Conservation (phyloP, 2,888 invertebrate genomes). For the Rhorus exstirpatorius region DNA sequence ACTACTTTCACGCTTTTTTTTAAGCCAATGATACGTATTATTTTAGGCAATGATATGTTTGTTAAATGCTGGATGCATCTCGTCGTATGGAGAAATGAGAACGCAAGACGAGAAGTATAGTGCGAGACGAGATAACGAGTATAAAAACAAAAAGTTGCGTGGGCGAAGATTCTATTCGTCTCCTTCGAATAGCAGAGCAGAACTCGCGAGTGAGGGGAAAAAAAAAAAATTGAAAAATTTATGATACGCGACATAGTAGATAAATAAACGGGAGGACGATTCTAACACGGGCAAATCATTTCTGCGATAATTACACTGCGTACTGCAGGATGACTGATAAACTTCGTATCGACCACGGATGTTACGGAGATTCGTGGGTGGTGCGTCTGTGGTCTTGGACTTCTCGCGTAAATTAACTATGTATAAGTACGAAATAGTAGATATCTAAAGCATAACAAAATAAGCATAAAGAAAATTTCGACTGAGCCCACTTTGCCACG, state of each 20-base stretch:
- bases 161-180: slow-evolving; percentile 52
- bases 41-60: too few species aligned
- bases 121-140: slow-evolving; percentile 43
- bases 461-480: too few species aligned
- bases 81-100: slow-evolving; percentile 69
- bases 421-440: background rate
- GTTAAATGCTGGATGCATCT: slow-evolving; percentile 1
- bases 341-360: slow-evolving; percentile 81
- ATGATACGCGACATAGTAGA: slow-evolving; percentile 42
- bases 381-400: slow-evolving; percentile 32
- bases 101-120: slow-evolving; percentile 61
- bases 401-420: slow-evolving; percentile 21
- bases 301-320: slow-evolving; percentile 66
- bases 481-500: too few species aligned
- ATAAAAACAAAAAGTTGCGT: slow-evolving; percentile 52
- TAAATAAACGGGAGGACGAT: slow-evolving; percentile 54
- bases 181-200: slow-evolving; percentile 63
- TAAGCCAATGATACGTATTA: too few species aligned
- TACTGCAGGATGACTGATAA: slow-evolving; percentile 83
- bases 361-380: slow-evolving; percentile 77
- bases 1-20: too few species aligned
- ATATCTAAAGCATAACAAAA: too few species aligned
- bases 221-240: slow-evolving; percentile 44
- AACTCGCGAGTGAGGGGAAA: slow-evolving; percentile 57
- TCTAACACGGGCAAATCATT: slow-evolving; percentile 50